Base-by-base conservation (phyloP, 2,888 invertebrate genomes). In the Noctua janthina region DNA sequence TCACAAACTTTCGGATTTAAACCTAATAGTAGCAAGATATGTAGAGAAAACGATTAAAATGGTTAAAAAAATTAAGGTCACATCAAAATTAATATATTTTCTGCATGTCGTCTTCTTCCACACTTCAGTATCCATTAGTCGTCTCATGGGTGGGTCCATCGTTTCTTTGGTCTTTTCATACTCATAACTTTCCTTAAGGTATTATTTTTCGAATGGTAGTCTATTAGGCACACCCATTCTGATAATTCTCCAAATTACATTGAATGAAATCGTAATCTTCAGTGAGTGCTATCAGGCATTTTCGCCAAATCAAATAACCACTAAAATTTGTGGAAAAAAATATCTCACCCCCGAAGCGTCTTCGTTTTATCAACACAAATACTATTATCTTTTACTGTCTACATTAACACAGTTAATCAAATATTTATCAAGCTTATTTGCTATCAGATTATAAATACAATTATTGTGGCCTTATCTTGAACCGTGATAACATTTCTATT, bases 351-450 rank as follows among this genome's bases (percentile, higher is more conserved):
- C 39, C 68, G 20, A 69, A 77, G 11, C n/a, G 78, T 66, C 59
- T 76, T 54, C 29, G 2, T 66, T 8, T 74, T 88, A 87, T 86
- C 87, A 74, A 83, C 78, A 83, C 68, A 83, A 73, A 83, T 56
- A 76, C 56, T 68, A 20, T 76, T 87, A 76, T 81, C 77, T 59
- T 59, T 71, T 35, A 66, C 76, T 39, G 20, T 17, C 10, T 35
- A 78, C 69, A 79, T 84, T 75, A 78, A 43, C 23, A 81, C 64
- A 64, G 62, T 74, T 81, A 76, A 85, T 85, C 74, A 59, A 79
- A 86, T 73, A 76, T 82, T 86, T 88, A 82, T 88, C 73, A 62
- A 64, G 46, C 29, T 11, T 74, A 75, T 78, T 82, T 39, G 68
- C 43, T 80, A 76, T 79, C 78, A 69, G 86, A 88, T 88, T 71